Conservation (phyloP, 2,797 vertebrate species). For the Coracias cyanogaster region DNA sequence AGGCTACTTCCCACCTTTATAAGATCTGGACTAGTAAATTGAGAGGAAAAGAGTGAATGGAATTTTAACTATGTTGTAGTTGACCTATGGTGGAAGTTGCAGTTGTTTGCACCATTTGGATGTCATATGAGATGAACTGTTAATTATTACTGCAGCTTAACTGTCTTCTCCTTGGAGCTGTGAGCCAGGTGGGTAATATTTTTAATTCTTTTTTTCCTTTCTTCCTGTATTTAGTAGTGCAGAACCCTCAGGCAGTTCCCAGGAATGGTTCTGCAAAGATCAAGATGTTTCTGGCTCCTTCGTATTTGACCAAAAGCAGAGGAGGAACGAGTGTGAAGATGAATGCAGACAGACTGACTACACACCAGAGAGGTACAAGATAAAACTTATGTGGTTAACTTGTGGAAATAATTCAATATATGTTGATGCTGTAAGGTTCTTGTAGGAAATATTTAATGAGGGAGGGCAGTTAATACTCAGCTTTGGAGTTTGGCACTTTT, state of each 20-base stretch:
- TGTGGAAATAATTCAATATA: background rate
- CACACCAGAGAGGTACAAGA: background rate
- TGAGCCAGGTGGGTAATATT: background rate
- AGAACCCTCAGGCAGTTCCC: constrained; percentile 33
- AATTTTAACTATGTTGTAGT: background rate
- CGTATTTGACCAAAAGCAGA: constrained; percentile 3
- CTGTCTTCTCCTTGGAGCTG: background rate
- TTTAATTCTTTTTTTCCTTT: background rate
- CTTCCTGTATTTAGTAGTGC: constrained; percentile 11
- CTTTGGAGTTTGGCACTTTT: background rate
- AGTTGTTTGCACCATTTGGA: background rate
- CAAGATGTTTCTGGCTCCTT: background rate
- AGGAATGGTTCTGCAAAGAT: constrained; percentile 19
- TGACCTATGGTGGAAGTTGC: background rate
- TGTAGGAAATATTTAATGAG: background rate
- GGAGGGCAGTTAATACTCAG: background rate
- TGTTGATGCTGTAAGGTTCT: background rate
- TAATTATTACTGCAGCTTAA: background rate
- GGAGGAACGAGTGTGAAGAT: background rate
- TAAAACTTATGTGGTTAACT: background rate
- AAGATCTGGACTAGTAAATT: background rate
- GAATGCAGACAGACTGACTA: background rate
- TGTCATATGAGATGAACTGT: background rate
- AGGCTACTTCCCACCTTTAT: background rate
- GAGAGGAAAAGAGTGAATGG: background rate